Conservation (phyloP, 2,797 vertebrate genomes). For the Leptatherina wallacei region DNA sequence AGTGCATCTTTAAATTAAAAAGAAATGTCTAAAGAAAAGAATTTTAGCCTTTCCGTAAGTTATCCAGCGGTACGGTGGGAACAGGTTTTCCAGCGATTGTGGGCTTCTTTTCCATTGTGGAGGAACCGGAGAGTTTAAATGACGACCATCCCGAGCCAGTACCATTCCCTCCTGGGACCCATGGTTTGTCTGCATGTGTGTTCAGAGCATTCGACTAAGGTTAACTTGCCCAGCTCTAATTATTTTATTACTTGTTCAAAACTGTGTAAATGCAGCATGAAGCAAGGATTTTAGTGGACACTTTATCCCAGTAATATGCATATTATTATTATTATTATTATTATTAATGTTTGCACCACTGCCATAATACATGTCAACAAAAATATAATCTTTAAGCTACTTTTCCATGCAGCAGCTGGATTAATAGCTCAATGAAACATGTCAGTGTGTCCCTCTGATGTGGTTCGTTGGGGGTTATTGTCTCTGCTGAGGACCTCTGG, state of each 20-base stretch:
- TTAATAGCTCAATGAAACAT: slow-evolving; percentile 10
- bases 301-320: background rate
- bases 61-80: too few relatives aligned
- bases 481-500: slow-evolving; percentile 34
- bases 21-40: too few relatives aligned
- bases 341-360: background rate
- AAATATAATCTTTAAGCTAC: background rate
- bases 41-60: too few relatives aligned
- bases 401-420: slow-evolving; percentile 1
- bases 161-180: too few relatives aligned
- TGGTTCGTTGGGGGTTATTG: slow-evolving; percentile 9
- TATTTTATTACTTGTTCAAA: background rate
- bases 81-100: too few relatives aligned
- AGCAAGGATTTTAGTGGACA: background rate
- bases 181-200: too few relatives aligned
- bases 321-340: background rate
- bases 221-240: too few relatives aligned
- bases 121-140: too few relatives aligned
- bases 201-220: too few relatives aligned
- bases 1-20: background rate
- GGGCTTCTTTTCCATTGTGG: too few relatives aligned
- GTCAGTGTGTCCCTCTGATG: slow-evolving; percentile 15
- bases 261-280: background rate
- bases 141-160: too few relatives aligned
- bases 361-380: too few relatives aligned